These are phyloP conservation scores for Scatophagus argus DNA, from an alignment of 2,113 vertebrate species.

Conservation along the genomic window DNA sequence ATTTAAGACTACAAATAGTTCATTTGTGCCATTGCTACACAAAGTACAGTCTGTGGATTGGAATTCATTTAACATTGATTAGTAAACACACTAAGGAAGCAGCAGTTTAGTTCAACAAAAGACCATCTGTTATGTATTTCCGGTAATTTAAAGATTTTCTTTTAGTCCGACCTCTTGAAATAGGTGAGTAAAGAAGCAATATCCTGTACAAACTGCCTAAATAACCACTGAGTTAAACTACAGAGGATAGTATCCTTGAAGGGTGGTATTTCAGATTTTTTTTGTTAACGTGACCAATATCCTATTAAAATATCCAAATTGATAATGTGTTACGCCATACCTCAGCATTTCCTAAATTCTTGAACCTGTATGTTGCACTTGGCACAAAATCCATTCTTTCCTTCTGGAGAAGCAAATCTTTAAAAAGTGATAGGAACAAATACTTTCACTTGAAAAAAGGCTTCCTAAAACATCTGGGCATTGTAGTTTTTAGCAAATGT, in stretches of 20 bases:
- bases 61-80: background rate
- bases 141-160: background rate
- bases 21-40: slow-evolving; percentile 24
- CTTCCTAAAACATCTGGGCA: background rate
- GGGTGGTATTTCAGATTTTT: background rate
- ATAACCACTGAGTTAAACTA: background rate
- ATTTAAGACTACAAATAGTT: slow-evolving; percentile 9
- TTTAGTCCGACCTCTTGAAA: background rate
- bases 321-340: background rate
- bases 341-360: background rate
- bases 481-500: background rate
- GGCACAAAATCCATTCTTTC: background rate
- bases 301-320: background rate
- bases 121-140: slow-evolving; percentile 11
- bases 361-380: background rate
- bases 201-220: slow-evolving; percentile 14
- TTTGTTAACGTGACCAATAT: background rate
- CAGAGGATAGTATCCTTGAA: background rate
- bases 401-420: background rate
- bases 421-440: background rate
- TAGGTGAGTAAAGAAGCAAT: slow-evolving; percentile 34
- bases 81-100: slow-evolving; percentile 8
- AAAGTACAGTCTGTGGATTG: slow-evolving; percentile 4
- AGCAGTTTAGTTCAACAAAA: slow-evolving; percentile 22
- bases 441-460: background rate